Evolutionary conservation across 1,140 invertebrate species (phyloP), one percentile per base, ranked within the genome.

Genomic region (Augochlora pura): DNA sequence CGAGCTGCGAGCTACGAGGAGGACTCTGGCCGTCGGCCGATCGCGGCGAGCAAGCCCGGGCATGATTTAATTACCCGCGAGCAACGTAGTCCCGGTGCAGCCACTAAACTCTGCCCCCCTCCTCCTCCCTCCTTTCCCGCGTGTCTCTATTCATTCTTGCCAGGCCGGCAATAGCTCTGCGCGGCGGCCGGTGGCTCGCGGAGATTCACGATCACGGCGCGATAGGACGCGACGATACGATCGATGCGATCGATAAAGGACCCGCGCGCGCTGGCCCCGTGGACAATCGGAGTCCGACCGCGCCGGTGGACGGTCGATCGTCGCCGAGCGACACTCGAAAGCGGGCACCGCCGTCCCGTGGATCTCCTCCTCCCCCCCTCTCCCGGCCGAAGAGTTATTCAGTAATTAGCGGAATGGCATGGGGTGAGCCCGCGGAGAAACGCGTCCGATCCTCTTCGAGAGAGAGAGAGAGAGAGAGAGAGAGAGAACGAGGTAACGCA

Each of bases 21-120:
- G 59, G 75, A 82, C 82, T 66, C 46, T 57, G 81, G 52, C 4
- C 32, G 64, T 66, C 64, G 72, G 54, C 57, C 62, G 82, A 65
- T 73, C 46, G 79, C 74, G 23, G 39, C n/a, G 63, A 52, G 46
- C 63, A 21, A 38, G 38, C 27, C 21, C 2, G 18, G 62, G 72
- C 86, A 82, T 83, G 79, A 88, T 89, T 89, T 89, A 88, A 89
- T 89, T 89, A 88, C 81, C 83, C 65, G 68, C 42, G 70, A 82
- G 75, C 57, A 67, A 76, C 63, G 64, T 42, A 32, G 21, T 23
- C 32, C 23, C 39, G 57, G 60, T 16, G 21, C 21, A 66, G 60
- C 39, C 66, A 76, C 66, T 81, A 81, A 82, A 85, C 80, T 78
- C 32, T 46, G n/a, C n/a, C 18, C 39, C 32, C 42, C 25, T 12